Evolutionary conservation across 1,140 invertebrate genomes (phyloP).

Genomic region (Psix sp.): DNA sequence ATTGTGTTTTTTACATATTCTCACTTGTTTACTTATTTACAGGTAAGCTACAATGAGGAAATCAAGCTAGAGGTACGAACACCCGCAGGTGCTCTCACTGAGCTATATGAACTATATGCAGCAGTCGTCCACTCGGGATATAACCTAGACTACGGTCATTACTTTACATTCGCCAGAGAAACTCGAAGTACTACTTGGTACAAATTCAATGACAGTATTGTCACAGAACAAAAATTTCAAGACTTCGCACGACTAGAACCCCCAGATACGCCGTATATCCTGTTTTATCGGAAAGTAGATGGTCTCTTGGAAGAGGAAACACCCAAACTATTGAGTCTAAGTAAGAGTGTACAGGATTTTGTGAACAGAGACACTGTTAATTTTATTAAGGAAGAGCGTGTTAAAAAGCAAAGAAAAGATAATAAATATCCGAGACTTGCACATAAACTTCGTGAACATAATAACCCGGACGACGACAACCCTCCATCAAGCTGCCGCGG

Average conservation of each 20-base stretch:
- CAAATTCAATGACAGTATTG: slow-evolving; percentile 87
- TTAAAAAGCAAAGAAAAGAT: slow-evolving; percentile 63
- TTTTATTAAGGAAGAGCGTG: no score
- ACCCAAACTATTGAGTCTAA: slow-evolving; percentile 68
- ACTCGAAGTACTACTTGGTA: slow-evolving; percentile 82
- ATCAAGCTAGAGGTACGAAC: slow-evolving; percentile 77
- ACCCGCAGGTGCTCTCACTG: slow-evolving; percentile 65
- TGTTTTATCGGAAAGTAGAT: slow-evolving; percentile 82
- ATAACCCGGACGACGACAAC: slow-evolving; percentile 64
- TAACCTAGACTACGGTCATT: slow-evolving; percentile 90
- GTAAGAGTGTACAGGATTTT: slow-evolving; percentile 73
- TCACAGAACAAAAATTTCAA: slow-evolving; percentile 80
- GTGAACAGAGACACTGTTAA: slow-evolving; percentile 74
- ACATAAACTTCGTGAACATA: slow-evolving; percentile 19
- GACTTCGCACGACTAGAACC: slow-evolving; percentile 81
- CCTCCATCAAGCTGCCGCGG: slow-evolving; percentile 63
- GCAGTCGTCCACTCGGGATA: slow-evolving; percentile 90
- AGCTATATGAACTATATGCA: slow-evolving; percentile 84
- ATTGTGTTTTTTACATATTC: no score
- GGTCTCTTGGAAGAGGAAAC: slow-evolving; percentile 61
- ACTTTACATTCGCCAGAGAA: slow-evolving; percentile 86
- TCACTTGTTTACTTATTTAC: no score
- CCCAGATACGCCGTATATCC: slow-evolving; percentile 88
- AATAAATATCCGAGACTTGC: slow-evolving; percentile 48
- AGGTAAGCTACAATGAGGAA: slow-evolving; percentile 80